phyloP scores from a whole-genome alignment of 2,888 invertebrate species.

The Crioceris asparagi region DNA sequence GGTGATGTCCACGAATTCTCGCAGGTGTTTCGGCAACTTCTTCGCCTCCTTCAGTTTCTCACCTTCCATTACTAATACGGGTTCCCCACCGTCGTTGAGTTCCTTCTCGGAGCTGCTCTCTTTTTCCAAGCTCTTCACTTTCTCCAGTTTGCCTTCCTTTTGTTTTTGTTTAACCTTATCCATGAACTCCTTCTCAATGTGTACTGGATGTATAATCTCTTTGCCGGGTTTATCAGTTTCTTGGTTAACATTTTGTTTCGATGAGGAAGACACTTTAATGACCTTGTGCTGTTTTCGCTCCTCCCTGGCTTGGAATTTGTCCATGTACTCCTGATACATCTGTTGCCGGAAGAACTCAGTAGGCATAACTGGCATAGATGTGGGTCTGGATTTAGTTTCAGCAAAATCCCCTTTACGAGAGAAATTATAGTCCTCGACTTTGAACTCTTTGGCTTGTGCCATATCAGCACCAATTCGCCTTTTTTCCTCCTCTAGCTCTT shows the following conservation, averaged over 20 bases:
- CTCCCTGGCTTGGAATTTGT: slow-evolving; percentile 65
- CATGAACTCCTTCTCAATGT: slow-evolving; percentile 68
- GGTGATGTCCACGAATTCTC: slow-evolving; percentile 56
- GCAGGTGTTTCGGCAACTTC: slow-evolving; percentile 64
- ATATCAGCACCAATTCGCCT: slow-evolving; percentile 30
- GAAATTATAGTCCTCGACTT: slow-evolving; percentile 37
- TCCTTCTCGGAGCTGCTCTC: slow-evolving; percentile 5
- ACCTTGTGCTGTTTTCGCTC: slow-evolving; percentile 70
- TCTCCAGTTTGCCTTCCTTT: slow-evolving; percentile 40
- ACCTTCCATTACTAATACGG: slow-evolving; percentile 54
- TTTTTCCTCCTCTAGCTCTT: slow-evolving; percentile 50
- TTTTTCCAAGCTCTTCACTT: slow-evolving; percentile 22
- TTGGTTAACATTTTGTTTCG: slow-evolving; percentile 14
- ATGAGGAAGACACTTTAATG: slow-evolving; percentile 59
- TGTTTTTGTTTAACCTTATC: slow-evolving; percentile 61
- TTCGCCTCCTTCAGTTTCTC: slow-evolving; percentile 50
- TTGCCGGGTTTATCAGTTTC: slow-evolving; percentile 15
- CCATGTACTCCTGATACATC: slow-evolving; percentile 78
- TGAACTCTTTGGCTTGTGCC: slow-evolving; percentile 38
- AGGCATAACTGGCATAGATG: slow-evolving; percentile 39
- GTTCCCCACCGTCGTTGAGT: slow-evolving; percentile 23
- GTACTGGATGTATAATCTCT: slow-evolving; percentile 39
- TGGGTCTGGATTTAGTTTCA: slow-evolving; percentile 23
- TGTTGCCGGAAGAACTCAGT: slow-evolving; percentile 64
- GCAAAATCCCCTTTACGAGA: slow-evolving; percentile 42